These are phyloP conservation scores for Brachionus rubens DNA, from an alignment of 1,140 invertebrate species.

Conservation along the genomic window DNA sequence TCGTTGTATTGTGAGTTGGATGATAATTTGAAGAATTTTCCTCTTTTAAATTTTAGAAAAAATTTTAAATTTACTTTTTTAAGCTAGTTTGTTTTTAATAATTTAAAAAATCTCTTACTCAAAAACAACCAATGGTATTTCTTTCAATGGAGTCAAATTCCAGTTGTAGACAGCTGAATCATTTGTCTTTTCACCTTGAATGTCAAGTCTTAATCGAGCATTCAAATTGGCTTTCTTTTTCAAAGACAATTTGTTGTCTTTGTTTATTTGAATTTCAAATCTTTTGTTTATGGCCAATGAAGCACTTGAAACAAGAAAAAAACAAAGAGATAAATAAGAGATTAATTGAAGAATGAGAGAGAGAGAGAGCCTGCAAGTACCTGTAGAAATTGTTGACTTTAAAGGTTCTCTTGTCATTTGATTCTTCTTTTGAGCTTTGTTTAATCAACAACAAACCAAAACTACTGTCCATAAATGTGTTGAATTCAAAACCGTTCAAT, in stretches of 20 bases:
- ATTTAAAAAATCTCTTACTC: not conserved
- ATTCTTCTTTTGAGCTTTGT: slow-evolving; percentile 21
- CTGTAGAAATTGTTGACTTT: slow-evolving; percentile 26
- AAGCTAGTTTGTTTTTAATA: too few relatives aligned
- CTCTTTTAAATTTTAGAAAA: not conserved
- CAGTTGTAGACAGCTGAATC: slow-evolving; percentile 16
- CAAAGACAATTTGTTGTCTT: slow-evolving; percentile 12
- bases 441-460: slow-evolving; percentile 24
- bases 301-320: too few relatives aligned
- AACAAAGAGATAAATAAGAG: too few relatives aligned
- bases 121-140: slow-evolving; percentile 26
- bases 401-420: slow-evolving; percentile 2
- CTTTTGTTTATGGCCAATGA: slow-evolving; percentile 29
- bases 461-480: slow-evolving; percentile 22
- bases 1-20: slow-evolving; percentile 15
- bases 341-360: too few relatives aligned
- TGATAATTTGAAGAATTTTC: slow-evolving; percentile 42
- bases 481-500: slow-evolving; percentile 44
- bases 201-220: slow-evolving; percentile 22
- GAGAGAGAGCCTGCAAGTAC: too few relatives aligned
- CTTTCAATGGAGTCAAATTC: slow-evolving; percentile 14
- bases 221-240: slow-evolving; percentile 39
- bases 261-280: slow-evolving; percentile 40
- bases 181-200: slow-evolving; percentile 6
- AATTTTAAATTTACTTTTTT: not conserved